phyloP scores from a whole-genome alignment of 1,140 invertebrate genomes.

The Episyrphus balteatus region DNA sequence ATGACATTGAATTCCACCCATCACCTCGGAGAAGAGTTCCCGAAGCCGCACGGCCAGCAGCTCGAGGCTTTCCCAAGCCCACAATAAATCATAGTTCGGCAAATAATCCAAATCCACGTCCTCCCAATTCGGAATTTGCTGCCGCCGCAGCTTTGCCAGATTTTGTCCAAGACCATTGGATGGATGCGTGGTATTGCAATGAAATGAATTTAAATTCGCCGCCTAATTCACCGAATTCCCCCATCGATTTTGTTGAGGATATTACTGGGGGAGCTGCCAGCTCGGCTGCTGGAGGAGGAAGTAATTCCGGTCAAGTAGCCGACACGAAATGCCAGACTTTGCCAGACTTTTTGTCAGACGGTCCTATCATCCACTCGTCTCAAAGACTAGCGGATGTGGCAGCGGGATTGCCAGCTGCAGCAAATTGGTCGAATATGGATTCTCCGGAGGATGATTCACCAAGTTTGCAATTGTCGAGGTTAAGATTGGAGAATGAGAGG shows the following conservation, averaged over 20 bases:
- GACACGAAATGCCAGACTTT: slow-evolving; percentile 21
- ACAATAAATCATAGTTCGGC: slow-evolving; percentile 20
- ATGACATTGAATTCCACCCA: slow-evolving; percentile 22
- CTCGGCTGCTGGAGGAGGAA: slow-evolving; percentile 1
- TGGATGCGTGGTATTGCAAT: slow-evolving; percentile 41
- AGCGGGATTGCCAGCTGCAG: slow-evolving; percentile 21
- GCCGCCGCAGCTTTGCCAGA: slow-evolving; percentile 40
- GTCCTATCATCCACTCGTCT: slow-evolving; percentile 46
- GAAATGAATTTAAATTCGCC: slow-evolving; percentile 28
- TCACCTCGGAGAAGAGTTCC: slow-evolving; percentile 19
- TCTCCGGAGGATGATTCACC: slow-evolving; percentile 25
- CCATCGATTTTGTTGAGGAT: slow-evolving; percentile 25
- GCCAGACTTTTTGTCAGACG: slow-evolving; percentile 62
- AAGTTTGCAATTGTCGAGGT: slow-evolving; percentile 21
- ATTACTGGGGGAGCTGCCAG: slow-evolving; percentile 33
- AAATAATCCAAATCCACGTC: slow-evolving; percentile 13
- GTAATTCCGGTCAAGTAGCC: neutral
- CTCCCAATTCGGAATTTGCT: slow-evolving; percentile 25
- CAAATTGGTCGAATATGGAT: slow-evolving; percentile 20
- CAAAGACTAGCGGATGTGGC: slow-evolving; percentile 39
- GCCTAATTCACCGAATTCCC: slow-evolving; percentile 23
- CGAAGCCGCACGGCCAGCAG: slow-evolving; percentile 11
- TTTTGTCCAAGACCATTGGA: slow-evolving; percentile 50
- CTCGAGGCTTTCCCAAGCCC: neutral
- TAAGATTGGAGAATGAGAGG: slow-evolving; percentile 46